Conservation (phyloP, 2,113 vertebrate genomes). For the Etheostoma cragini region DNA sequence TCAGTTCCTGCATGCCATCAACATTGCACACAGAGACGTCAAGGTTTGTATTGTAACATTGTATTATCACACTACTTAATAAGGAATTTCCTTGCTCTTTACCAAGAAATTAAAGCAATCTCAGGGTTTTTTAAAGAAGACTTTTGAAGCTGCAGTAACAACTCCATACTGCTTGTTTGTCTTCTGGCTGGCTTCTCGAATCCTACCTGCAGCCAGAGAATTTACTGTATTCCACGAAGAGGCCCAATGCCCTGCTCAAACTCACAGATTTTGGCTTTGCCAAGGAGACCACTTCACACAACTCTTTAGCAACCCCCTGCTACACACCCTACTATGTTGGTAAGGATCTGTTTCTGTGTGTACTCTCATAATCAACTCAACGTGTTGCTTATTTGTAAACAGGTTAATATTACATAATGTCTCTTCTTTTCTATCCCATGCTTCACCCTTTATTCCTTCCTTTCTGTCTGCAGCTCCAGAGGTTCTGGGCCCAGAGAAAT, state of each 20-base stretch:
- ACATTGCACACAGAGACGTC: constrained; percentile 97
- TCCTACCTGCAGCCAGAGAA: constrained; percentile 91
- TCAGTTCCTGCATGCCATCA: constrained; percentile 93
- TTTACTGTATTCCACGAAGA: constrained; percentile 93
- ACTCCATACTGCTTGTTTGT: not conserved
- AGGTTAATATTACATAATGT: not conserved
- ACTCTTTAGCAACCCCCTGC: constrained; percentile 96
- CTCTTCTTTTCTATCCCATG: not conserved
- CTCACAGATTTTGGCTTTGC: constrained; percentile 99
- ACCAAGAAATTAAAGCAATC: not conserved
- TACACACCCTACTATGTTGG: constrained; percentile 99
- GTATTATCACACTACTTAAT: not conserved
- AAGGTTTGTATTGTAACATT: constrained; percentile 85
- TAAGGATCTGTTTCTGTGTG: constrained; percentile 77
- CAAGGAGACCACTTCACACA: constrained; percentile 97
- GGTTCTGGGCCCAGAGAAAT: constrained; percentile 97
- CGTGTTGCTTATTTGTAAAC: not conserved
- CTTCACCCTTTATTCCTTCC: not conserved
- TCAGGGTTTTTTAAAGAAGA: not conserved
- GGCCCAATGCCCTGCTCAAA: constrained; percentile 91
- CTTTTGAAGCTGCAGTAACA: not conserved
- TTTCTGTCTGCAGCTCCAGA: constrained; percentile 89
- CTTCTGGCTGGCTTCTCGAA: not conserved
- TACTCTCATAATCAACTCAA: not conserved
- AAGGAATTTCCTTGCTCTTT: not conserved